Base-by-base conservation (phyloP, 2,797 vertebrate species). In the Amazonetta brasiliensis region DNA sequence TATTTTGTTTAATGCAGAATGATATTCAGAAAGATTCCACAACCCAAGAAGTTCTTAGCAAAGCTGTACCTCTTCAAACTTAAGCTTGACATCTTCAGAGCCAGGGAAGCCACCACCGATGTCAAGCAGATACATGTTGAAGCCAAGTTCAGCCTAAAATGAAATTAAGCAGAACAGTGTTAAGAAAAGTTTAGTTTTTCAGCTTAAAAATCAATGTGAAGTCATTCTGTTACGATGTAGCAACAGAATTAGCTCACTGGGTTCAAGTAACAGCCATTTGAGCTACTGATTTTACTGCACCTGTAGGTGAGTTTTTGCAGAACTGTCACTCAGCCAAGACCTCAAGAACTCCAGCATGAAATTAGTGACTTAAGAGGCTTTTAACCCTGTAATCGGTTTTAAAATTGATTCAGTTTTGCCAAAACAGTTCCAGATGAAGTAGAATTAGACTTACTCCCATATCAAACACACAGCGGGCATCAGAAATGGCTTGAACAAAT, bases 71-170 rank as follows among this genome's bases (percentile, higher is more conserved):
- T 99, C 99, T 97, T 99, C 99, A 98, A 99, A 99, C 95, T 99
- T 99, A 52, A 99, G 98, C 88, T 99, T 99, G 39, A 97, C 91
- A 66, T 99, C 98, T 48, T 99, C 99, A 13, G 99, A 99, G 30
- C 99, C 99, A 93, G 99, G 99, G 77, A 99, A 99, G 55, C 99
- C 99, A 63, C 99, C 99, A 17, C 99, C 99, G 46, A 99, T 99
- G 95, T 99, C 99, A 95, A 99, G 98, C 44, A 99, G 98, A 77
- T 98, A 97, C 99, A 99, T 99, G 91, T 11, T 97, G 95, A 99
- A 99, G 79, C 99, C 99, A 82, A 99, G 91, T 79, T 99, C 99
- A 18, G 97, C 96, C 99, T 99, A 88, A 33, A 95, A 84, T 17
- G 23, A 28, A 35, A 84, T 97, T 8, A 87, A 84, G 3, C 3